Percentiles rank a stretch among this genome's conserved stretches.
phyloP scores from a whole-genome alignment of 2,113 vertebrate species.

The Gambusia holbrooki region DNA sequence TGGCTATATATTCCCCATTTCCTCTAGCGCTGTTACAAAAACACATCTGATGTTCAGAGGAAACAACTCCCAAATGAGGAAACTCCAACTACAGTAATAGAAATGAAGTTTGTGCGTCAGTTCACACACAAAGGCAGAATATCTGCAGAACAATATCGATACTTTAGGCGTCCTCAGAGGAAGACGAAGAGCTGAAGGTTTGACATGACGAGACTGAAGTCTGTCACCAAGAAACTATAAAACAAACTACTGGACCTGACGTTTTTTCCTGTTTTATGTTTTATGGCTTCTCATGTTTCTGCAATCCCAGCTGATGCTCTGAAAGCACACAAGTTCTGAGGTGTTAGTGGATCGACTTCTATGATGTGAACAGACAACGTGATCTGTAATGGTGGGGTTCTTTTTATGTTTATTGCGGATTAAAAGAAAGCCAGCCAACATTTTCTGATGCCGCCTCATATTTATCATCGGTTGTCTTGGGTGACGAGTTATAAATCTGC shows the following conservation, averaged over 20 bases:
- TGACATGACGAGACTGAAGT: constrained; percentile 54
- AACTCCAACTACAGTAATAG: background rate
- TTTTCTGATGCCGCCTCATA: background rate
- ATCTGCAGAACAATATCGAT: constrained; percentile 30
- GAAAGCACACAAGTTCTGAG: too few species aligned
- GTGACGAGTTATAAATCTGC: background rate
- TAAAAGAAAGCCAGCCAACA: background rate
- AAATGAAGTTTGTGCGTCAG: constrained; percentile 9
- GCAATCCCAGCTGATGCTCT: too few species aligned
- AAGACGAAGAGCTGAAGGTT: constrained; percentile 49
- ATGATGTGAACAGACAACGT: too few species aligned
- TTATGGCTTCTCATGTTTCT: too few species aligned
- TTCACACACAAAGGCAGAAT: constrained; percentile 21
- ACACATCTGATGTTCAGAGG: background rate
- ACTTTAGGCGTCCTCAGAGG: constrained; percentile 21
- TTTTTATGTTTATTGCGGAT: background rate
- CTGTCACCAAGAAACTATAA: constrained; percentile 30
- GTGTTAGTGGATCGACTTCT: too few species aligned
- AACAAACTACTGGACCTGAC: background rate
- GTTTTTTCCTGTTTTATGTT: too few species aligned
- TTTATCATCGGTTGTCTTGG: background rate
- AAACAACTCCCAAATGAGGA: background rate
- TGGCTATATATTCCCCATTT: background rate
- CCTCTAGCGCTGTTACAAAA: background rate
- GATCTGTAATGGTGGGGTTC: too few species aligned